These are phyloP conservation scores for Cydia pomonella DNA, from an alignment of 1,140 invertebrate species.

Conservation along the genomic window DNA sequence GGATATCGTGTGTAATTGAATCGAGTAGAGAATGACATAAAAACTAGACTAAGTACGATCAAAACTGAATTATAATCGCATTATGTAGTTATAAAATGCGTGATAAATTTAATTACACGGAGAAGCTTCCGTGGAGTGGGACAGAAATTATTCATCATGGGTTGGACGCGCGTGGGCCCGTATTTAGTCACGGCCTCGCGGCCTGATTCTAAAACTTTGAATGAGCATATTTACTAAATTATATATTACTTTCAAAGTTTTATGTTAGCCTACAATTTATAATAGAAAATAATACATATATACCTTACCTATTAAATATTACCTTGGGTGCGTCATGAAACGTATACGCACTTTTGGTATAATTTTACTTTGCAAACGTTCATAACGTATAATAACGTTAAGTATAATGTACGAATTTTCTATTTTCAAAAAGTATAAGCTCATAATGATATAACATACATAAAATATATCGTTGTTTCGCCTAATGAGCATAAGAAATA, in stretches of 20 bases:
- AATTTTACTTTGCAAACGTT: too few relatives aligned
- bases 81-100: constrained; percentile 55
- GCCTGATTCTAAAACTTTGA: constrained; percentile 28
- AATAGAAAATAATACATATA: neutral
- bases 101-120: constrained; percentile 68
- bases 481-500: too few relatives aligned
- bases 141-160: constrained; percentile 66
- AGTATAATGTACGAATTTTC: too few relatives aligned
- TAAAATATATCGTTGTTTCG: too few relatives aligned
- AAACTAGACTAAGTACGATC: constrained; percentile 36
- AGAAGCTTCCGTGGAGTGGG: constrained; percentile 49
- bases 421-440: too few relatives aligned
- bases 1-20: constrained; percentile 22
- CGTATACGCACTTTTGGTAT: too few relatives aligned
- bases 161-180: constrained; percentile 67
- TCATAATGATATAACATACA: too few relatives aligned
- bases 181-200: constrained; percentile 63
- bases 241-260: neutral
- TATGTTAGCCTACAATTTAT: neutral
- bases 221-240: neutral
- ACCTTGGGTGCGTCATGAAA: too few relatives aligned
- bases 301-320: neutral
- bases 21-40: neutral
- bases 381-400: too few relatives aligned
- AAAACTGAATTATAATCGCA: constrained; percentile 57